Conservation (phyloP, 2,888 invertebrate genomes). For the Sthenelais limicola region DNA sequence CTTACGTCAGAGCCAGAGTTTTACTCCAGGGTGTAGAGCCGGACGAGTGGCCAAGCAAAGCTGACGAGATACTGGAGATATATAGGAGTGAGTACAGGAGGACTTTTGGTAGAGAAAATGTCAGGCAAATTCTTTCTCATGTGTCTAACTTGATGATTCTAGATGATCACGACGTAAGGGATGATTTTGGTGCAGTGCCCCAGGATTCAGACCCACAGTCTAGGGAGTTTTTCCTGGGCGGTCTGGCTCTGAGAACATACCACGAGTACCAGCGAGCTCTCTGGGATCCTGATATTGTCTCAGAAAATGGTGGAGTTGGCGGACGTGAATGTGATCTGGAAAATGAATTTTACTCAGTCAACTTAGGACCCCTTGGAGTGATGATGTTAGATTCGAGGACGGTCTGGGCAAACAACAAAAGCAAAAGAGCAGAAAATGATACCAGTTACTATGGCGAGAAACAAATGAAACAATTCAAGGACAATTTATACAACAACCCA, state of each 20-base stretch:
- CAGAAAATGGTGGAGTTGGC: no score
- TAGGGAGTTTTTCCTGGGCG: conserved; percentile 28
- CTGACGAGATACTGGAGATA: conserved; percentile 8
- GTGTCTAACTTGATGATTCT: conserved; percentile 39
- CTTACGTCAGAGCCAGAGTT: conserved; percentile 21
- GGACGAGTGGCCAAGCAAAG: conserved; percentile 3
- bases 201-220: conserved; percentile 20
- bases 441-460: conserved; percentile 25
- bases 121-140: conserved; percentile 1
- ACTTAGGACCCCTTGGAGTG: conserved; percentile 21
- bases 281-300: conserved; percentile 39
- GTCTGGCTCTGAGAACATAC: conserved; percentile 3
- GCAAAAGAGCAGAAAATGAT: background rate
- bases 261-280: conserved; percentile 38
- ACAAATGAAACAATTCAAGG: background rate
- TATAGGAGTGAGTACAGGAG: conserved; percentile 7
- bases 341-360: conserved; percentile 20
- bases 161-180: conserved; percentile 38
- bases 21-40: background rate
- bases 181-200: conserved; percentile 26
- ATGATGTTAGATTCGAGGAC: conserved; percentile 29
- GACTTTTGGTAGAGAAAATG: background rate
- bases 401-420: background rate
- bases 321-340: no score
- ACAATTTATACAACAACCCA: background rate